Base-by-base conservation (phyloP, 1,140 invertebrate genomes). In the Pantala flavescens region DNA sequence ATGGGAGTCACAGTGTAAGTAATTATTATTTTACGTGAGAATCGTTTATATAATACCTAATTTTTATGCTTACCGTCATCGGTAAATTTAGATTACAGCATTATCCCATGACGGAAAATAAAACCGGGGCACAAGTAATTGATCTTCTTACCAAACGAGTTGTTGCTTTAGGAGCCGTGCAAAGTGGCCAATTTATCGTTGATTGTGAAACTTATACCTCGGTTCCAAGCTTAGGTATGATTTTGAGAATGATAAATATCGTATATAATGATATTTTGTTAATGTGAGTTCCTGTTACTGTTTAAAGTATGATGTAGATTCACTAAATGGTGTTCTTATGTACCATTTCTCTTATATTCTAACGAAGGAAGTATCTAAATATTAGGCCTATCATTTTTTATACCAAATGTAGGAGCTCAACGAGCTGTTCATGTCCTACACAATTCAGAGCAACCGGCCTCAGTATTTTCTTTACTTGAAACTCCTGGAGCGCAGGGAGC, bases 191-290 rank as follows among this genome's bases (percentile, higher is more conserved):
- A 78, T 98, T 97, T 83, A 83, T 93, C 71, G 94, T 98, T 0
- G 96, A 98, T 79, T 98, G 96, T 81, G 96, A 98, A 82, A 96
- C 94, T 16, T 98, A 93, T 79, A 90, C 90, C 72, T 94, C 93
- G 24, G 88, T 90, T 75, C 89, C 90, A 14, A 88, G 88, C 78
- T 84, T 90, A 78, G 89, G 90, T 88, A 77, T 84, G 82, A 83
- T 77, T 63, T 21, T 36, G 28, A 36, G 28, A 36, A 5, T 36
- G 9, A 5, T 36, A 36, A 36, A 36, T 2, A 36, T 36, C n/a
- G n/a, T 36, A 9, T 36, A 36, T 5, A 36, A 36, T 36, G 28
- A 2, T 2, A 5, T 36, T 5, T 5, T 2, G 28, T 2, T 36
- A 9, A 2, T 5, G 28, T 36, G 9, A 36, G 28, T 5, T 36